Percentiles rank a stretch among this genome's conserved stretches.
Evolutionary conservation across 2,113 vertebrate species (phyloP).

Genomic region (Dipodomys merriami): DNA sequence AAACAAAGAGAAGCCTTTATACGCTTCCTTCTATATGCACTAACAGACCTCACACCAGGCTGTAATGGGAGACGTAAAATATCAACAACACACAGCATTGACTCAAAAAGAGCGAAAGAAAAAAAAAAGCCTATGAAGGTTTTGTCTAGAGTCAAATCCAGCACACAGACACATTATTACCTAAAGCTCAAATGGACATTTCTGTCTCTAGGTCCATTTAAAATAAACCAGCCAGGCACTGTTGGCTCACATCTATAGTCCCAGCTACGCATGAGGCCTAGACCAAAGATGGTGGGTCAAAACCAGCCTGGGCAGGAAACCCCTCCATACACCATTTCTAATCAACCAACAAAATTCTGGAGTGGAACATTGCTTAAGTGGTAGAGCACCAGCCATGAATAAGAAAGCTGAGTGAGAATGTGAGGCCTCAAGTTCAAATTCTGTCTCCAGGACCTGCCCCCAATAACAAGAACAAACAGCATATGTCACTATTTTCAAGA

Average conservation of each 20-base stretch:
- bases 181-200: background rate
- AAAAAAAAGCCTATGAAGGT: background rate
- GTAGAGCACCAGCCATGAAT: too few species aligned
- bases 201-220: background rate
- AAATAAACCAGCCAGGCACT: background rate
- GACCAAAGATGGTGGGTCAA: too few species aligned
- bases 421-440: too few species aligned
- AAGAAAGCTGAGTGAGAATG: too few species aligned
- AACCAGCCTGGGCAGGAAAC: too few species aligned
- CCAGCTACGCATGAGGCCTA: too few species aligned
- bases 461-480: too few species aligned
- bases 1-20: background rate
- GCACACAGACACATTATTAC: background rate
- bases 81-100: background rate
- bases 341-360: too few species aligned
- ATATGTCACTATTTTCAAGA: constrained; percentile 6
- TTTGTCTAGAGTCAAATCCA: constrained; percentile 5
- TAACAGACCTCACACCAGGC: background rate
- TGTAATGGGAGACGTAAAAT: background rate
- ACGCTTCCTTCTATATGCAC: background rate
- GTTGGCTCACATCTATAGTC: background rate
- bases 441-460: too few species aligned
- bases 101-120: background rate
- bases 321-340: too few species aligned
- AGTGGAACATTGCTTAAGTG: too few species aligned